Evolutionary conservation across 1,140 invertebrate genomes (phyloP).

Genomic region (Panagrolaimus sp.): DNA sequence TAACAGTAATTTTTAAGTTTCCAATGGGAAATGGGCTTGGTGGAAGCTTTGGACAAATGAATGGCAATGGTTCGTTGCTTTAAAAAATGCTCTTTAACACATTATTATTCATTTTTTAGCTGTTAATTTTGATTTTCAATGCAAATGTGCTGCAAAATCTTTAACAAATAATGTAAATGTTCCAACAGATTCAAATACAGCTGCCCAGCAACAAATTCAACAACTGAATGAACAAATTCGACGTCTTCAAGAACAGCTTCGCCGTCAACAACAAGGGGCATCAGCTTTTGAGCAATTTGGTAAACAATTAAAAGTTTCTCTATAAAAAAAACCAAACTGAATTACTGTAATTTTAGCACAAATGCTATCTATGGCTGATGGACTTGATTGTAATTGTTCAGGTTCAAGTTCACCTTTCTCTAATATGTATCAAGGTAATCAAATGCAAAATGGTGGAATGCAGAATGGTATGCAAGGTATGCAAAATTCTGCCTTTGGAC

Average conservation of each 20-base stretch:
- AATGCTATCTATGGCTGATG: conserved; percentile 37
- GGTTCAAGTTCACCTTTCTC: conserved; percentile 28
- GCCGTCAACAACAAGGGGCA: conserved; percentile 36
- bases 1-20: background rate
- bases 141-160: conserved; percentile 39
- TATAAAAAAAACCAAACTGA: too few species aligned
- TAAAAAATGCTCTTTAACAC: background rate
- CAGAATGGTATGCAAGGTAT: background rate
- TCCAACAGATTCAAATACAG: conserved; percentile 30
- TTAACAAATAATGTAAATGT: background rate
- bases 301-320: conserved; percentile 15
- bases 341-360: conserved; percentile 30
- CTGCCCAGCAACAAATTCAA: conserved; percentile 43
- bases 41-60: background rate
- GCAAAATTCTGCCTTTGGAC: background rate
- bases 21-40: background rate
- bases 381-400: conserved; percentile 41
- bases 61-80: background rate
- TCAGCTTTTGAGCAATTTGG: conserved; percentile 41
- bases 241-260: conserved; percentile 39
- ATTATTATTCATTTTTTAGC: conserved; percentile 7
- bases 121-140: conserved; percentile 43
- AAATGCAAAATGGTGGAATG: background rate
- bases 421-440: background rate
- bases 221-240: conserved; percentile 40